These are phyloP conservation scores for Dione juno DNA, from an alignment of 2,888 invertebrate species.

Conservation along the genomic window DNA sequence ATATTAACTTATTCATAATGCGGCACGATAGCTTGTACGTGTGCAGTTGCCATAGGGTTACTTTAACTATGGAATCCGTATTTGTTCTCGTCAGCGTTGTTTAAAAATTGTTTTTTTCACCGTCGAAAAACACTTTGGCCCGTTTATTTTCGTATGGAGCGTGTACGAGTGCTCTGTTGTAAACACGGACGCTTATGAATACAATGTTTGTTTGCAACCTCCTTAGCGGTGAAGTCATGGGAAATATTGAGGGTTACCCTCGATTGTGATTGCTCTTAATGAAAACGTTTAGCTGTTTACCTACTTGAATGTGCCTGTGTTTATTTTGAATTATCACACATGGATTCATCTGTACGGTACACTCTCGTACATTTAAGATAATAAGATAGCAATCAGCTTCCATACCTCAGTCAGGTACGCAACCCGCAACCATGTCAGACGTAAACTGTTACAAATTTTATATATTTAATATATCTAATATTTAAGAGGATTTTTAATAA, in stretches of 20 bases:
- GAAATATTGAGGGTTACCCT: conserved; percentile 60
- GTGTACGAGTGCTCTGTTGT: conserved; percentile 67
- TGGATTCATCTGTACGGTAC: background rate
- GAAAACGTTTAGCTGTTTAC: conserved; percentile 34
- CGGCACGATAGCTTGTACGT: conserved; percentile 11
- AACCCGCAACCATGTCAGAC: background rate
- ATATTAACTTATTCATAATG: conserved; percentile 73
- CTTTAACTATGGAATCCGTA: conserved; percentile 35
- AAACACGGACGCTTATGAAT: conserved; percentile 59
- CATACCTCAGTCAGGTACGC: background rate
- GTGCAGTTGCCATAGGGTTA: conserved; percentile 33
- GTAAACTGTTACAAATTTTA: background rate
- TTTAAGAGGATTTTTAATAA: conserved; percentile 13
- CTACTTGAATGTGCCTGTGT: conserved; percentile 19
- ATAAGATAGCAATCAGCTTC: background rate
- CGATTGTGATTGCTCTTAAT: conserved; percentile 41
- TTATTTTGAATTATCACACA: conserved; percentile 17
- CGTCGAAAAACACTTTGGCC: conserved; percentile 66
- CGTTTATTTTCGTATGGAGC: conserved; percentile 76
- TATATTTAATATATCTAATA: background rate
- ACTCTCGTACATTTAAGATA: background rate
- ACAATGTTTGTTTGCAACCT: conserved; percentile 59
- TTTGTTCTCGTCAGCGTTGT: conserved; percentile 52
- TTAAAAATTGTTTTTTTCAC: conserved; percentile 59
- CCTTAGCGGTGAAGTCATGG: conserved; percentile 55